phyloP scores from a whole-genome alignment of 2,888 invertebrate genomes.

The Poecilus cupreus region DNA sequence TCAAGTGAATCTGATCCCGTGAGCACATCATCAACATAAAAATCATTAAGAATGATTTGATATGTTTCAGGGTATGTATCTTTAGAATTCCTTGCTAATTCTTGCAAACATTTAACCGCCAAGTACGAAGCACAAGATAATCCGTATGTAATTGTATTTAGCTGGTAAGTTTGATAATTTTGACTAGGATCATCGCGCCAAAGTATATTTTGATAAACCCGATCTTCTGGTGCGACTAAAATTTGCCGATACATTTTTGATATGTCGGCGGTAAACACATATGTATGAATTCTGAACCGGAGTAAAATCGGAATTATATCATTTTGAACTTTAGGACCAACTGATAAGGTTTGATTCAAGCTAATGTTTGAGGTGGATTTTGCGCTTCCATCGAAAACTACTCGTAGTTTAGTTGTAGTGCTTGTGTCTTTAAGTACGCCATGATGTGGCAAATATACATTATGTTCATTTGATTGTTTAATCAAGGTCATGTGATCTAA shows the following conservation, averaged over 20 bases:
- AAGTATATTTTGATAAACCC: conserved; percentile 65
- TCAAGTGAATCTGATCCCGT: not conserved
- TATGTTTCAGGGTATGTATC: not conserved
- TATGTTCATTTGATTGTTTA: not conserved
- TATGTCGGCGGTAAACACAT: conserved; percentile 64
- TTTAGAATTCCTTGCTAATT: not conserved
- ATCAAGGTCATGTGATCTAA: too few relatives aligned
- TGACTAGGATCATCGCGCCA: conserved; percentile 64
- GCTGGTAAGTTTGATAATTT: conserved; percentile 55
- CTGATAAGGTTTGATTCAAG: conserved; percentile 63
- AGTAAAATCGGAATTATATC: conserved; percentile 64
- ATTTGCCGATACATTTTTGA: conserved; percentile 67
- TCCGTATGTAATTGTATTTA: conserved; percentile 67
- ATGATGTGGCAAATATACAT: conserved; percentile 64
- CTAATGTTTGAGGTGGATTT: conserved; percentile 61
- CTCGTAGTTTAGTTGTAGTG: conserved; percentile 65
- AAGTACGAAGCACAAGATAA: conserved; percentile 59
- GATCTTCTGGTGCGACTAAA: conserved; percentile 62
- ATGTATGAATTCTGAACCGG: conserved; percentile 62
- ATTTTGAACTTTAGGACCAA: conserved; percentile 64
- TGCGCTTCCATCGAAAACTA: conserved; percentile 65
- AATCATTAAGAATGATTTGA: not conserved
- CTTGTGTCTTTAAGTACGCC: too few relatives aligned
- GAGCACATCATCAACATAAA: conserved; percentile 11
- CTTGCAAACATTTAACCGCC: not conserved